Conservation (phyloP, 1,140 invertebrate species). For the Nephotettix cincticeps region DNA sequence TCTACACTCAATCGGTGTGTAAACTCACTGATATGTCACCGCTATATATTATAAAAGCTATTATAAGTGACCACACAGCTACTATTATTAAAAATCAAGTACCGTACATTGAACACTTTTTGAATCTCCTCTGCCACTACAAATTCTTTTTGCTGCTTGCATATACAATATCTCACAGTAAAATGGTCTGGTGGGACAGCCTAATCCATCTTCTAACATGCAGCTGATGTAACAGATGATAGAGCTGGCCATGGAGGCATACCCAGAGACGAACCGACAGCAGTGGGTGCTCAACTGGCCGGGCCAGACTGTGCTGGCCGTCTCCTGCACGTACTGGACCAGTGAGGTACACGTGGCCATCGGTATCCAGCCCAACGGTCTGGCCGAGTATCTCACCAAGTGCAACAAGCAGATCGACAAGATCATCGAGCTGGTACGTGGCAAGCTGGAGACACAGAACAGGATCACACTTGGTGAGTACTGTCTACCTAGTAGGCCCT, state of each 20-base stretch:
- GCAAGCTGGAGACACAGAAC: constrained; percentile 84
- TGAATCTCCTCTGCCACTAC: no score
- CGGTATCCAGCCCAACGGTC: constrained; percentile 51
- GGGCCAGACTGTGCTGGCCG: constrained; percentile 84
- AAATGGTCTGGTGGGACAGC: no score
- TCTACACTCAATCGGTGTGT: no score
- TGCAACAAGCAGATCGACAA: constrained; percentile 74
- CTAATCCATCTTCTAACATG: no score
- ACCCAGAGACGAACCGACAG: constrained; percentile 61
- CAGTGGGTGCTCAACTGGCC: constrained; percentile 89
- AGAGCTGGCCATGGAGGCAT: constrained; percentile 60
- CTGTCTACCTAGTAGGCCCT: no score
- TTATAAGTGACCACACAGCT: no score
- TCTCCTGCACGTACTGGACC: constrained; percentile 89
- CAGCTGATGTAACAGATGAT: constrained; percentile 47
- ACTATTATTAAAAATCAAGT: no score
- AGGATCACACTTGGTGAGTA: constrained; percentile 80
- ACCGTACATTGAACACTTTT: no score
- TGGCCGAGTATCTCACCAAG: constrained; percentile 56
- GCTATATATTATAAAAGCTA: no score
- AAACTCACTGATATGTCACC: no score
- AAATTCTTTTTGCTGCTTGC: no score
- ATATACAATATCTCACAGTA: no score
- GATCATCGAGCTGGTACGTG: constrained; percentile 84
- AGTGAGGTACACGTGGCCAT: constrained; percentile 76